These are phyloP conservation scores for Ceriagrion tenellum DNA, from an alignment of 2,888 invertebrate species.

Conservation along the genomic window DNA sequence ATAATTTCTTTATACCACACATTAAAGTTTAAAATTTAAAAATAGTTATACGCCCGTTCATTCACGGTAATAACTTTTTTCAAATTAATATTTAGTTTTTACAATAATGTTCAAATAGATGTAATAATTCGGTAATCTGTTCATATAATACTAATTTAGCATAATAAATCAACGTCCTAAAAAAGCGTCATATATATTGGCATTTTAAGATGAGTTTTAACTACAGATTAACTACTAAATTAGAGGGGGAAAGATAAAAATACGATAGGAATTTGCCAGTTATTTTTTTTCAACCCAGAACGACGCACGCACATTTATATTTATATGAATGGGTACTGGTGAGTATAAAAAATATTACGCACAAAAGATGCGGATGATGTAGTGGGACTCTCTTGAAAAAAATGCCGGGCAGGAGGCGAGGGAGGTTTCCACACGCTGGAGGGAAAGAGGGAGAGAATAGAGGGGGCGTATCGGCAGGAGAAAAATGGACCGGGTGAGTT, in stretches of 20 bases:
- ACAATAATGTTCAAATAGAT: too few relatives aligned
- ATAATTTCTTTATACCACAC: too few relatives aligned
- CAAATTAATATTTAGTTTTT: too few relatives aligned
- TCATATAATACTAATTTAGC: too few relatives aligned
- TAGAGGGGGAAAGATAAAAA: too few relatives aligned
- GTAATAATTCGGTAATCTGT: too few relatives aligned
- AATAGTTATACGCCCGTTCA: too few relatives aligned
- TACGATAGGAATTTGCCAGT: too few relatives aligned
- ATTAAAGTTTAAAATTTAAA: too few relatives aligned
- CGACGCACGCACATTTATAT: not conserved
- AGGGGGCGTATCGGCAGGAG: not conserved
- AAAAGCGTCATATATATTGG: too few relatives aligned
- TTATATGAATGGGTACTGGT: not conserved
- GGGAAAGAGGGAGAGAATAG: not conserved
- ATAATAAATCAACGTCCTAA: too few relatives aligned
- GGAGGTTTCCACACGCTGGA: not conserved
- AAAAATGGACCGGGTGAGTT: not conserved
- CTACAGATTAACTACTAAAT: not conserved
- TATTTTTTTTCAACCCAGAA: not conserved
- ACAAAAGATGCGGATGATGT: not conserved
- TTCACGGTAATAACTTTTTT: too few relatives aligned
- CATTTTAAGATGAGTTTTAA: not conserved
- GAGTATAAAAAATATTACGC: not conserved
- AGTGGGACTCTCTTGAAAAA: not conserved
- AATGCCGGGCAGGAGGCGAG: not conserved